Evolutionary conservation across 2,797 vertebrate genomes (phyloP).

Genomic region (Microcaecilia unicolor): DNA sequence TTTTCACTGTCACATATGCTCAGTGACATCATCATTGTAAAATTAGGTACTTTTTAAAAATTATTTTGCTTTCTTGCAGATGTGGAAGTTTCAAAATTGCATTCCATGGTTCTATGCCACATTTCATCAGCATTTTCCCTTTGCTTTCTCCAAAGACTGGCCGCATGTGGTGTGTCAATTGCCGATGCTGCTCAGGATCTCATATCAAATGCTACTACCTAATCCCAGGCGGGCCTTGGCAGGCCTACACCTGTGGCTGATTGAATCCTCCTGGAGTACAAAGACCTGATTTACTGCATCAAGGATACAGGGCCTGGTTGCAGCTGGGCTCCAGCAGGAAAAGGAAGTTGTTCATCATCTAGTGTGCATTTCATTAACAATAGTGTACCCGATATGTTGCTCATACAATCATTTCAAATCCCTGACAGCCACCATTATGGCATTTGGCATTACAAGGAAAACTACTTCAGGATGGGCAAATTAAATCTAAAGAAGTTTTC

Average conservation of each 20-base stretch:
- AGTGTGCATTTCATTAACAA: constrained; percentile 78
- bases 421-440: constrained; percentile 69
- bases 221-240: constrained; percentile 69
- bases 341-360: constrained; percentile 97
- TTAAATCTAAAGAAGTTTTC: constrained; percentile 53
- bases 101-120: constrained; percentile 87
- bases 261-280: constrained; percentile 92
- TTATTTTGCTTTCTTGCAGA: constrained; percentile 87
- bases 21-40: constrained; percentile 89
- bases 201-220: constrained; percentile 78
- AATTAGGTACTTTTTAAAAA: constrained; percentile 85
- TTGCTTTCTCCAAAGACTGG: constrained; percentile 68
- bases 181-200: constrained; percentile 65
- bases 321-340: constrained; percentile 92
- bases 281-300: constrained; percentile 87
- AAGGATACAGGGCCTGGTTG: constrained; percentile 69
- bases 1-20: constrained; percentile 72
- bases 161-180: constrained; percentile 66
- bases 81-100: constrained; percentile 85
- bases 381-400: constrained; percentile 63
- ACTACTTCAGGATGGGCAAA: constrained; percentile 59
- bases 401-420: constrained; percentile 65
- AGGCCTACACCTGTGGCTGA: constrained; percentile 92
- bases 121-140: constrained; percentile 86
- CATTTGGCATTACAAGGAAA: constrained; percentile 60